Base-by-base conservation (phyloP, 2,888 invertebrate species). In the Aphrophora alni region DNA sequence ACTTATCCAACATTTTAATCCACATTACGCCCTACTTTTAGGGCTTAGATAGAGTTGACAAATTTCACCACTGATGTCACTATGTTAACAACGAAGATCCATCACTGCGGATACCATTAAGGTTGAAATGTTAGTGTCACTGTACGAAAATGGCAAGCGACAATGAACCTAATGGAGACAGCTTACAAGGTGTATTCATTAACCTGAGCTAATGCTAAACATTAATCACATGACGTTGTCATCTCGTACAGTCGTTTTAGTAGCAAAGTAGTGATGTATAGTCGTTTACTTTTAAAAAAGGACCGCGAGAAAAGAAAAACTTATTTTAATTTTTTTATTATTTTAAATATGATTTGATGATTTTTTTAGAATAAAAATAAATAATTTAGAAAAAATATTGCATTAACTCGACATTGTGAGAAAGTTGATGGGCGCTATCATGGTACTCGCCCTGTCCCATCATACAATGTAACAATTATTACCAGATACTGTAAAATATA, bases 111-210 rank as follows among this genome's bases (percentile, higher is more conserved):
- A 21, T 77, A 73, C 74, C 77, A 81, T 81, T 77, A 80, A 59
- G 81, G 76, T 76, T 72, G 78, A 81, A 76, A 77, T 81, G 81
- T 78, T 77, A 75, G 74, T 77, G 81, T 69, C 81, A 78, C 81
- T 78, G 72, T 75, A 78, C 77, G 74, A 33, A 51, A 59, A 74
- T 81, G 77, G 73, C 81, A 81, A 44, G 81, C 81, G 74, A 81
- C 81, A 81, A 81, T 81, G 81, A 76, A 17, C 74, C 80, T 81
- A 81, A 81, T 81, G 81, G 81, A 81, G 81, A 81, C 78, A 81
- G 44, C 81, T 74, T 75, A 74, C 70, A 74, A 72, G 78, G 75
- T 74, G 81, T 81, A 78, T 81, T 81, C 81, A 81, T 81, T 81
- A 81, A 81, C 81, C 77, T 81, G 81, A 33, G 69, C 77, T 81